Evolutionary conservation across 2,888 invertebrate species (phyloP).

Genomic region (Eupeodes luniger): DNA sequence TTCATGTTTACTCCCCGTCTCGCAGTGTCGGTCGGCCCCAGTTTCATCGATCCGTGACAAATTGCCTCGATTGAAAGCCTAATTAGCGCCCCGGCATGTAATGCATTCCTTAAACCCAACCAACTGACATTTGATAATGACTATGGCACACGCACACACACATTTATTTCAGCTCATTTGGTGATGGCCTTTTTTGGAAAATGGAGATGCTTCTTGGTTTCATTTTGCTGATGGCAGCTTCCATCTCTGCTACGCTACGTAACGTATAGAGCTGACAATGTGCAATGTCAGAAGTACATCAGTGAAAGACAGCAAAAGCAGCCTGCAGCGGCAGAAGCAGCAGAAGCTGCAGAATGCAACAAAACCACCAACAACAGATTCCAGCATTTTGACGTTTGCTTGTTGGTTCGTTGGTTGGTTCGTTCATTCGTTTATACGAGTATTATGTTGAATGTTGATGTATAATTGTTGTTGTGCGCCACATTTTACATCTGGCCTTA

Average conservation of each 20-base stretch:
- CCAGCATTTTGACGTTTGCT: conserved; percentile 43
- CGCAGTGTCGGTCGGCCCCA: neutral
- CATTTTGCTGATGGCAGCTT: conserved; percentile 23
- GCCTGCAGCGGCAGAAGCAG: conserved; percentile 24
- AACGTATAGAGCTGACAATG: conserved; percentile 23
- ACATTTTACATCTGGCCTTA: conserved; percentile 51
- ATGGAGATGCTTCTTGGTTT: conserved; percentile 22
- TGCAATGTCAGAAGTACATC: conserved; percentile 31
- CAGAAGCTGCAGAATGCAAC: neutral
- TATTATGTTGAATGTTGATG: conserved; percentile 7
- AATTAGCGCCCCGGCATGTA: conserved; percentile 59
- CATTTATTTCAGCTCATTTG: conserved; percentile 14
- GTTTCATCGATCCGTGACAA: conserved; percentile 45
- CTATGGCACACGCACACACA: conserved; percentile 49
- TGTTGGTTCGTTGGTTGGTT: neutral
- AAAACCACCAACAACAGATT: conserved; percentile 26
- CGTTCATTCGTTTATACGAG: neutral
- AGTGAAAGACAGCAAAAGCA: conserved; percentile 21
- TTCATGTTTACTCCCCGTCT: conserved; percentile 11
- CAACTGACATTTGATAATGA: conserved; percentile 69
- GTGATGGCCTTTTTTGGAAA: conserved; percentile 52
- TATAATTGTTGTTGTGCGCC: conserved; percentile 39
- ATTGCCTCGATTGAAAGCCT: conserved; percentile 57
- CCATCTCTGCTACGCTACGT: conserved; percentile 27
- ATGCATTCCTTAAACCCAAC: conserved; percentile 43